Evolutionary conservation across 2,113 vertebrate species (phyloP).

Genomic region (Nibea albiflora): DNA sequence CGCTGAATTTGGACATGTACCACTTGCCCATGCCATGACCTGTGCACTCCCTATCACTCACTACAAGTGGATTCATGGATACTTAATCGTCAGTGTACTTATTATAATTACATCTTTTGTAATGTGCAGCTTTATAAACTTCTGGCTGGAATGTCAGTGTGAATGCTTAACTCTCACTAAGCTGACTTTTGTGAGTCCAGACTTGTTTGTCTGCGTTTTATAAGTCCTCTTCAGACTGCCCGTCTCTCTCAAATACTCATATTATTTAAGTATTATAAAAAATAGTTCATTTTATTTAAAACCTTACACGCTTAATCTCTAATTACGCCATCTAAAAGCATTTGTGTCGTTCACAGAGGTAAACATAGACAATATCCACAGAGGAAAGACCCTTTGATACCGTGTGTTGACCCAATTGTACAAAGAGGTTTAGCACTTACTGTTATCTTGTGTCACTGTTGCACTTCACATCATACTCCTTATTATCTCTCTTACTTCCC

Average conservation of each 20-base stretch:
- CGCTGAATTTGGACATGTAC: not conserved
- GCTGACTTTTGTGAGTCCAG: conserved; percentile 5
- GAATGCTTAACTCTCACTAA: not conserved
- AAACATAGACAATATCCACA: not conserved
- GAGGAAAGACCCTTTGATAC: not conserved
- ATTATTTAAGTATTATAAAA: not conserved
- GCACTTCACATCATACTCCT: conserved; percentile 1
- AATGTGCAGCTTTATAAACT: not conserved
- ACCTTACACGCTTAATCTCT: not conserved
- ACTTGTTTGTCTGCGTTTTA: not conserved
- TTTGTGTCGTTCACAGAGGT: not conserved
- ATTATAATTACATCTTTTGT: not conserved
- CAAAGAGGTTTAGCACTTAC: not conserved
- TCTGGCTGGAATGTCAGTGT: not conserved
- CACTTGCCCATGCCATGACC: not conserved
- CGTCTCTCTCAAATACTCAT: not conserved
- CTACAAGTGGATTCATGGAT: not conserved
- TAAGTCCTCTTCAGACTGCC: not conserved
- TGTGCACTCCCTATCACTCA: not conserved
- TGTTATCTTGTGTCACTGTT: not conserved
- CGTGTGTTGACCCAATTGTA: not conserved
- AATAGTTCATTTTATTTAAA: not conserved
- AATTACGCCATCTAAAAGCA: not conserved
- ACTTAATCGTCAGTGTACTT: not conserved
- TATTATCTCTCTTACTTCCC: conserved; percentile 26